Evolutionary conservation across 2,797 vertebrate species (phyloP).

Genomic region (Florisuga fusca): DNA sequence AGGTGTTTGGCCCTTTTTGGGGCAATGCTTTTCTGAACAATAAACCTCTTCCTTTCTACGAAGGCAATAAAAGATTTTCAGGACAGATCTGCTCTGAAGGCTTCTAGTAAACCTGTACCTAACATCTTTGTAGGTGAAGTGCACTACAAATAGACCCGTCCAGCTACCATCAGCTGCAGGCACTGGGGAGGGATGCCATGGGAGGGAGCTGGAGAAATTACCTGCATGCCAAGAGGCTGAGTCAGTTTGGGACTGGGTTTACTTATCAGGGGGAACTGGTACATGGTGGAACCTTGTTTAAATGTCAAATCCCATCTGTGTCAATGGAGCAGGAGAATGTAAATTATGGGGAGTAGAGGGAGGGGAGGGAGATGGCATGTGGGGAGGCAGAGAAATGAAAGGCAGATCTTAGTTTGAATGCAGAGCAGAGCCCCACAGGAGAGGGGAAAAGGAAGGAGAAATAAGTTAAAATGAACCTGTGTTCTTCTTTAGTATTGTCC

Average conservation of each 20-base stretch:
- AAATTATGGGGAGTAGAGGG: not conserved
- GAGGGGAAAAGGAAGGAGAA: not conserved
- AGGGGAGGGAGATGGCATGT: not conserved
- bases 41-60: not conserved
- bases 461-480: not conserved
- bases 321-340: not conserved
- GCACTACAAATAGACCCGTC: not conserved
- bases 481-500: not conserved
- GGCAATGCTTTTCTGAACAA: not conserved
- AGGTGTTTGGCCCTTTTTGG: not conserved
- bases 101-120: not conserved
- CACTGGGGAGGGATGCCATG: conserved; percentile 5
- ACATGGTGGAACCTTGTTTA: conserved; percentile 65
- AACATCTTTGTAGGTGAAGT: not conserved
- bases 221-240: conserved; percentile 54
- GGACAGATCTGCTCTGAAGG: not conserved
- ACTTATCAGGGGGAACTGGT: conserved; percentile 48
- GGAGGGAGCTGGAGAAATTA: conserved; percentile 39
- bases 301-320: not conserved
- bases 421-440: not conserved
- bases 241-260: not conserved
- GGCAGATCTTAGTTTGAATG: not conserved
- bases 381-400: not conserved
- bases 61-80: not conserved
- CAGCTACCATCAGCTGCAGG: not conserved